A percentile compares a stretch with the other conserved stretches of the same genome.
These are phyloP conservation scores for Camelus bactrianus DNA, from an alignment of 2,113 vertebrate species.

Conservation along the genomic window DNA sequence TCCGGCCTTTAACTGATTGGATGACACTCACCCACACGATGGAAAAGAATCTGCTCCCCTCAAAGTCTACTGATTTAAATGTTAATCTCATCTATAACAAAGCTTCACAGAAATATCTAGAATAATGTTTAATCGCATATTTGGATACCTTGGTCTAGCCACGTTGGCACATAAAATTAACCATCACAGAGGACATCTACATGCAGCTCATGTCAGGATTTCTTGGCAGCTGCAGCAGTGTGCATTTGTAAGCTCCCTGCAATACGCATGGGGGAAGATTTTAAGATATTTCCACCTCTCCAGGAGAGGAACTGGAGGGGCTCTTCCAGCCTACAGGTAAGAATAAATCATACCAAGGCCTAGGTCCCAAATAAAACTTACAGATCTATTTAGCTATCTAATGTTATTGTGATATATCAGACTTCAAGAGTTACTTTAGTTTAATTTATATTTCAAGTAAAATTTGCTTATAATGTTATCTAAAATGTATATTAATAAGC, in stretches of 20 bases:
- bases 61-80: not conserved
- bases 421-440: not conserved
- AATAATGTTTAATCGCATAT: not conserved
- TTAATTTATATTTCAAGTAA: not conserved
- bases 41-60: not conserved
- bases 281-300: not conserved
- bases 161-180: not conserved
- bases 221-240: not conserved
- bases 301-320: not conserved
- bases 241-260: not conserved
- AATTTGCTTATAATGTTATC: not conserved
- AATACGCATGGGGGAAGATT: too few relatives aligned
- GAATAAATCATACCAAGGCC: not conserved
- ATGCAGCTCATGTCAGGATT: not conserved
- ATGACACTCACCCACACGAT: not conserved
- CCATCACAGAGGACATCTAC: not conserved
- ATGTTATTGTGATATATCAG: not conserved
- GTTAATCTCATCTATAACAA: not conserved
- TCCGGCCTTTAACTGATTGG: not conserved
- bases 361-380: not conserved
- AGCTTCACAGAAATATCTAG: not conserved
- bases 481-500: not conserved
- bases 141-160: not conserved
- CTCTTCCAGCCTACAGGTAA: not conserved
- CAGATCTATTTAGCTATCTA: not conserved